These are phyloP conservation scores for Brachypteracias leptosomus DNA, from an alignment of 2,113 vertebrate species.

Conservation along the genomic window DNA sequence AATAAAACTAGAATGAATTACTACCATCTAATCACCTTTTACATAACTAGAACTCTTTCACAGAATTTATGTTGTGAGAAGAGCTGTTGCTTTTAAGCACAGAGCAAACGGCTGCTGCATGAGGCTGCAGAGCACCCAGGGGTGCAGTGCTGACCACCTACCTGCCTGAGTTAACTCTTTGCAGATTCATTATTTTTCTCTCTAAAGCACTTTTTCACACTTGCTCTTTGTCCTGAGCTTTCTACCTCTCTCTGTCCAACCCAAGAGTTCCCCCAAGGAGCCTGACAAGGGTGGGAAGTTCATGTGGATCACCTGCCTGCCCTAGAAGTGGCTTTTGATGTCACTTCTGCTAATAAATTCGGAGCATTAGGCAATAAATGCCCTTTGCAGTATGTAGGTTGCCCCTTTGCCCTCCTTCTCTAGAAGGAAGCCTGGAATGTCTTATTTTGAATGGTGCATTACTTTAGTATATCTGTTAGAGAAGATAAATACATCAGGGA, in stretches of 20 bases:
- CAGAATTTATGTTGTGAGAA: slow-evolving; percentile 38
- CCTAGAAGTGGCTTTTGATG: not conserved
- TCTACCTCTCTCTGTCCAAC: not conserved
- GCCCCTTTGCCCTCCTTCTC: not conserved
- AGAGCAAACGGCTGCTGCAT: not conserved
- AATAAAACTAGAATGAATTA: slow-evolving; percentile 62
- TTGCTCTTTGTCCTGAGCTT: not conserved
- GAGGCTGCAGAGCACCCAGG: not conserved
- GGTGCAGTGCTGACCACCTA: not conserved
- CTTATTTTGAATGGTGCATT: not conserved
- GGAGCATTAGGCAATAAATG: not conserved
- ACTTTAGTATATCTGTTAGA: not conserved
- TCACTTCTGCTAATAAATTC: not conserved
- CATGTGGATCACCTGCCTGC: not conserved
- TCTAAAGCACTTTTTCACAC: not conserved
- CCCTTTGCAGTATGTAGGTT: not conserved
- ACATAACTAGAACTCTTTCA: slow-evolving; percentile 57
- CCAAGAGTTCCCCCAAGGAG: not conserved
- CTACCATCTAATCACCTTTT: slow-evolving; percentile 53
- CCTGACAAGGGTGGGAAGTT: not conserved
- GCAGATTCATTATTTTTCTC: not conserved
- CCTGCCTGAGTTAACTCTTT: not conserved
- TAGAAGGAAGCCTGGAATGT: not conserved
- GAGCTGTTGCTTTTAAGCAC: slow-evolving; percentile 14
- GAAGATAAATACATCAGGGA: not conserved